phyloP scores from a whole-genome alignment of 2,797 vertebrate species.

The Catostomus latipinnis region DNA sequence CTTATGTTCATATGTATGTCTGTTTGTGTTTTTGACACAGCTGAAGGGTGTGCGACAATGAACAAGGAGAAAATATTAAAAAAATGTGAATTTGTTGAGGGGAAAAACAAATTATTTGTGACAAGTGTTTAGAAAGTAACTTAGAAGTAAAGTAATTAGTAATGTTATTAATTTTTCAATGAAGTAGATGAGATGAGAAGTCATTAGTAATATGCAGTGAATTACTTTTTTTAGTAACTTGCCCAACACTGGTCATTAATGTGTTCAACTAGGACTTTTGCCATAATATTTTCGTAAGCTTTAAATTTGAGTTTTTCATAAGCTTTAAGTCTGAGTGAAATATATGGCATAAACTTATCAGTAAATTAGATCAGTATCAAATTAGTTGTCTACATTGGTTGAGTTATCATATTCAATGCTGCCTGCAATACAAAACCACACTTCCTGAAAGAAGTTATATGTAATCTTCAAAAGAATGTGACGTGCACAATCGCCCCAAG shows the following conservation, averaged over 20 bases:
- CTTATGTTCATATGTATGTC: no score
- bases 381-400: not conserved
- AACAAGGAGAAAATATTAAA: no score
- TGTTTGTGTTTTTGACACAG: no score
- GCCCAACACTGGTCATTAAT: not conserved
- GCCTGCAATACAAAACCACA: not conserved
- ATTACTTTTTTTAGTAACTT: no score
- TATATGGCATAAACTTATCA: not conserved
- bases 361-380: not conserved
- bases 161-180: no score
- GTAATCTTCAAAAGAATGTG: conserved; percentile 16
- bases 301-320: not conserved
- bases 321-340: not conserved
- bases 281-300: not conserved
- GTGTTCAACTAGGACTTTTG: not conserved
- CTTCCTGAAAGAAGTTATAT: not conserved
- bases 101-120: no score
- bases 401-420: not conserved
- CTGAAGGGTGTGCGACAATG: no score
- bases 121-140: no score
- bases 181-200: no score
- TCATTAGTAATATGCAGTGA: no score
- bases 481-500: not conserved
- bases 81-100: no score
- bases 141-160: no score